A percentile compares a stretch with the other conserved stretches of the same genome.
phyloP scores from a whole-genome alignment of 37 sponge, comb jelly and placozoan genomes.

The Diacarnus erythraeanus region DNA sequence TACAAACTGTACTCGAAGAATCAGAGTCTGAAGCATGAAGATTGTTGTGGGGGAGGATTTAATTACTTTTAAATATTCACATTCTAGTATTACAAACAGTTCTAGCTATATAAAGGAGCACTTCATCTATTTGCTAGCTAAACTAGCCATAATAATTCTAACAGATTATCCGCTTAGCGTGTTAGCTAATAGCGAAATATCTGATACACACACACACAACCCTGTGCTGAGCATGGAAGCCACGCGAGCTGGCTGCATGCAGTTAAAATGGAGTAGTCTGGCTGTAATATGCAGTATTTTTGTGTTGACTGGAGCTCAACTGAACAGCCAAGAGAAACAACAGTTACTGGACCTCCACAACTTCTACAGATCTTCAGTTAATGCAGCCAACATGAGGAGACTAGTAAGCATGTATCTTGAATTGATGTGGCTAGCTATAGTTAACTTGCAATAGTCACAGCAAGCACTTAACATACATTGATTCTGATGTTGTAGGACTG shows the following conservation, averaged over 20 bases:
- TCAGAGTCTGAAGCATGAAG: neutral
- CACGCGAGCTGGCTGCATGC: neutral
- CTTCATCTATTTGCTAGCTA: neutral
- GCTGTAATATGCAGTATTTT: neutral
- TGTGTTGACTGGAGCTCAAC: neutral
- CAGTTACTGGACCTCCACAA: conserved; percentile 40
- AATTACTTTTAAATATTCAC: too few species aligned
- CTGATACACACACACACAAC: too few species aligned
- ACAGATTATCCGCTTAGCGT: neutral
- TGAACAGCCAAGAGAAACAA: conserved; percentile 36
- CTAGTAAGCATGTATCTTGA: conserved; percentile 32
- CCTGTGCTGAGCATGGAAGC: neutral
- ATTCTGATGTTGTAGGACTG: neutral
- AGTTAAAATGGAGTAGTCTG: neutral
- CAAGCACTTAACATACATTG: too few species aligned
- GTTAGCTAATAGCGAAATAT: too few species aligned
- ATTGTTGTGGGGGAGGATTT: too few species aligned
- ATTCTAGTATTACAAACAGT: too few species aligned
- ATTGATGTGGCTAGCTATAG: too few species aligned
- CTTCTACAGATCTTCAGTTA: neutral
- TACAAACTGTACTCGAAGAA: neutral
- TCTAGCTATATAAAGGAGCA: too few species aligned
- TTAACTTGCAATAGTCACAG: too few species aligned
- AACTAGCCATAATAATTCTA: neutral
- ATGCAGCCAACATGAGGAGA: conserved; percentile 21